These are phyloP conservation scores for Rhinogobius similis DNA, from an alignment of 2,113 vertebrate genomes.

Conservation along the genomic window DNA sequence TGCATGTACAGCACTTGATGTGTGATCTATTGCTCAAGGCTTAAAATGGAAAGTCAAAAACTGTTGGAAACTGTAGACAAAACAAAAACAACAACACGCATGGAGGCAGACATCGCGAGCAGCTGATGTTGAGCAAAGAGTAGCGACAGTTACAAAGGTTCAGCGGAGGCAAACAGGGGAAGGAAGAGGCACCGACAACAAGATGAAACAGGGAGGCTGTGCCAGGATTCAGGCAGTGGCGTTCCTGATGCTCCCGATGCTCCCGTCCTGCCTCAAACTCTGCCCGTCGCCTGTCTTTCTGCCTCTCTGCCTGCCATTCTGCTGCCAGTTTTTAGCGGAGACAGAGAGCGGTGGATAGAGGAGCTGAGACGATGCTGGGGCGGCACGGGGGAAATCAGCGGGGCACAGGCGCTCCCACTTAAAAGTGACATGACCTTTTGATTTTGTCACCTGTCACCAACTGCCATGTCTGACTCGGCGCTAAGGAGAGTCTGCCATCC, in stretches of 20 bases:
- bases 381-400: conserved; percentile 93
- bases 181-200: conserved; percentile 52
- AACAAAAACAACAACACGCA: conserved; percentile 60
- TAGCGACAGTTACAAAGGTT: conserved; percentile 79
- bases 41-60: conserved; percentile 36
- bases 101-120: conserved; percentile 63
- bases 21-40: conserved; percentile 35
- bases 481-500: conserved; percentile 75
- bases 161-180: conserved; percentile 62
- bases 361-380: conserved; percentile 70
- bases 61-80: conserved; percentile 54
- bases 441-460: conserved; percentile 95
- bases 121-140: conserved; percentile 73
- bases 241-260: conserved; percentile 71
- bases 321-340: conserved; percentile 72
- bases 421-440: conserved; percentile 98
- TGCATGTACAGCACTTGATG: conserved; percentile 21
- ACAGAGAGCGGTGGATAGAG: conserved; percentile 60
- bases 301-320: conserved; percentile 71
- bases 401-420: conserved; percentile 94
- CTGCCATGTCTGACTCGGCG: conserved; percentile 79
- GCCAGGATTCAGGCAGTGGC: conserved; percentile 59
- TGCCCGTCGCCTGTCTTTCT: conserved; percentile 70
- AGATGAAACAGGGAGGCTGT: conserved; percentile 69
- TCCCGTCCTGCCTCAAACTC: conserved; percentile 76